These are phyloP conservation scores for Rhodophaea formosa DNA, from an alignment of 2,888 invertebrate genomes.

Conservation along the genomic window DNA sequence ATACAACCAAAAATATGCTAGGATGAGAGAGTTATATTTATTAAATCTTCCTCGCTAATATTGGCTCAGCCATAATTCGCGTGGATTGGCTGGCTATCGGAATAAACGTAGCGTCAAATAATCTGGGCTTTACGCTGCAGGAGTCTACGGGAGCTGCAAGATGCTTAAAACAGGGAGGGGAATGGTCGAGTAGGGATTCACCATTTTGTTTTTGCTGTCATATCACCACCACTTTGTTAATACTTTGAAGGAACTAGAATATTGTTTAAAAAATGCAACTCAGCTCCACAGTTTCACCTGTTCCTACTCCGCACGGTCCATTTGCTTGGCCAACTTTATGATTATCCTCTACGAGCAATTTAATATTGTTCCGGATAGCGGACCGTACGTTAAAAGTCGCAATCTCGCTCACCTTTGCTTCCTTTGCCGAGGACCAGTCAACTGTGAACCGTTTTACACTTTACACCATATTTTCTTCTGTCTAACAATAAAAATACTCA, in stretches of 20 bases:
- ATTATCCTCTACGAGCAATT: constrained; percentile 48
- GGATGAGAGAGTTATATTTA: background rate
- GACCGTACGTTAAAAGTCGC: constrained; percentile 32
- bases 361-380: constrained; percentile 42
- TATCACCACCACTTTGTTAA: too few species aligned
- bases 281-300: constrained; percentile 29
- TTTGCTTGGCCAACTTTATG: constrained; percentile 49
- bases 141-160: constrained; percentile 36
- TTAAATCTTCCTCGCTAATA: constrained; percentile 5
- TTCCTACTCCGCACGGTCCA: constrained; percentile 39
- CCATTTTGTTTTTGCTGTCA: too few species aligned
- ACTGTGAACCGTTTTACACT: constrained; percentile 24
- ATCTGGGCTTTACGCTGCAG: constrained; percentile 42
- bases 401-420: constrained; percentile 26
- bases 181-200: too few species aligned
- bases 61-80: constrained; percentile 31
- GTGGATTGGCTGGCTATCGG: constrained; percentile 35
- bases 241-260: too few species aligned
- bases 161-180: too few species aligned
- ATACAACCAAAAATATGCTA: too few species aligned
- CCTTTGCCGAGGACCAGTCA: background rate
- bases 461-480: constrained; percentile 11
- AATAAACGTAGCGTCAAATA: constrained; percentile 44
- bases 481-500: background rate
- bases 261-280: too few species aligned